Evolutionary conservation across 2,113 vertebrate species (phyloP).

Genomic region (Glaucidium brasilianum): DNA sequence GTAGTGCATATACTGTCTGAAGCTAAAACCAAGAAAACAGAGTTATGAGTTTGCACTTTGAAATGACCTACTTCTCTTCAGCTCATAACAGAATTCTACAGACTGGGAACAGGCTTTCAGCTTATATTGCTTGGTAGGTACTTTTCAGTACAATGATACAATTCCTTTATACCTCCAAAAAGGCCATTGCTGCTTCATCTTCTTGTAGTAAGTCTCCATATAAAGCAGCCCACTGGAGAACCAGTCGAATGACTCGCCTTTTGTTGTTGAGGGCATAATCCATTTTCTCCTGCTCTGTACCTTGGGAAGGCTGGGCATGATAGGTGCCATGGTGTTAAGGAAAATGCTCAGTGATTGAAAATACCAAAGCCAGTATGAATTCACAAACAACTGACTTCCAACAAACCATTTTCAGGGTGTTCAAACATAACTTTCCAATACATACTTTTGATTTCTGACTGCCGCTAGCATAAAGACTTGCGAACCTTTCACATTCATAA

Average conservation of each 20-base stretch:
- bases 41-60: background rate
- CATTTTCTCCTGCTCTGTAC: conserved; percentile 93
- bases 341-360: conserved; percentile 26
- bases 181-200: conserved; percentile 85
- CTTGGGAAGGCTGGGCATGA: conserved; percentile 92
- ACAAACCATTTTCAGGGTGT: background rate
- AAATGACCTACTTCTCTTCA: background rate
- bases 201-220: conserved; percentile 89
- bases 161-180: conserved; percentile 83
- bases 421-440: background rate
- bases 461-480: background rate
- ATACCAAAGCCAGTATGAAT: background rate
- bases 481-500: background rate
- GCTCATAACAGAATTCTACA: background rate
- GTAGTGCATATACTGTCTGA: background rate
- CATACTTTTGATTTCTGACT: background rate
- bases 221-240: conserved; percentile 86
- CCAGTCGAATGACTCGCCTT: conserved; percentile 88
- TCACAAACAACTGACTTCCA: background rate
- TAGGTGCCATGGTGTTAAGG: conserved; percentile 90
- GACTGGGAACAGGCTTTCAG: background rate
- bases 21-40: background rate
- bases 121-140: background rate
- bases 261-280: conserved; percentile 98
- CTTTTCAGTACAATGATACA: background rate